A percentile compares a stretch with the other conserved stretches of the same genome.
Conservation (phyloP, 2,797 vertebrate species). For the Rhinoraja longicauda region DNA sequence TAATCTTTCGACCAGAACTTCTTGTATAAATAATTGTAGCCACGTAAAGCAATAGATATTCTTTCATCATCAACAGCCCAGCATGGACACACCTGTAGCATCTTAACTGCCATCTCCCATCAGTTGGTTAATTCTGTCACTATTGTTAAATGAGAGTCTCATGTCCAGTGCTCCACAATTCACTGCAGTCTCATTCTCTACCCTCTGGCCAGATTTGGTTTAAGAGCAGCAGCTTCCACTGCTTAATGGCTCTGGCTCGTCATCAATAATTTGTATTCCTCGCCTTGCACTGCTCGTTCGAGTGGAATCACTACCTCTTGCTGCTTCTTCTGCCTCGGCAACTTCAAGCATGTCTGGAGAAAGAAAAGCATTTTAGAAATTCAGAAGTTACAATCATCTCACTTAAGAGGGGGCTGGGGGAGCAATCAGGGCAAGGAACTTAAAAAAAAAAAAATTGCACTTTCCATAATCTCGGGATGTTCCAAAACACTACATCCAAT, state of each 20-base stretch:
- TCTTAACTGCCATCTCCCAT: background rate
- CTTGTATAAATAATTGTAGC: background rate
- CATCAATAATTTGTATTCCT: slow-evolving; percentile 20
- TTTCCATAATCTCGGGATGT: background rate
- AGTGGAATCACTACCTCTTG: background rate
- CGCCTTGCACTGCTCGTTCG: background rate
- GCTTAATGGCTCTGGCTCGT: background rate
- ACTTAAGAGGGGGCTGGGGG: no score
- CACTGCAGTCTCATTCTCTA: background rate
- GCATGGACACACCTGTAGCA: background rate
- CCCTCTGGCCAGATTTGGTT: background rate
- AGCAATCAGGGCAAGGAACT: background rate
- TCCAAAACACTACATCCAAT: no score
- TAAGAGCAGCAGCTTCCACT: slow-evolving; percentile 13
- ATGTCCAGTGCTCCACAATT: background rate
- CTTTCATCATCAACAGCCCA: background rate
- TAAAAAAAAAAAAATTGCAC: background rate
- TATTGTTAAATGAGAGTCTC: background rate
- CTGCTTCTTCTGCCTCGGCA: slow-evolving; percentile 25
- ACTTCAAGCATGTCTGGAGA: slow-evolving; percentile 19
- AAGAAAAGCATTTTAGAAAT: background rate
- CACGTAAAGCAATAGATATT: background rate
- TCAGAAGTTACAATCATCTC: background rate
- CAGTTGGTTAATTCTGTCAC: background rate
- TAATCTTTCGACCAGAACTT: background rate